Base-by-base conservation (phyloP, 2,888 invertebrate species). In the Onthophagus sagittarius region DNA sequence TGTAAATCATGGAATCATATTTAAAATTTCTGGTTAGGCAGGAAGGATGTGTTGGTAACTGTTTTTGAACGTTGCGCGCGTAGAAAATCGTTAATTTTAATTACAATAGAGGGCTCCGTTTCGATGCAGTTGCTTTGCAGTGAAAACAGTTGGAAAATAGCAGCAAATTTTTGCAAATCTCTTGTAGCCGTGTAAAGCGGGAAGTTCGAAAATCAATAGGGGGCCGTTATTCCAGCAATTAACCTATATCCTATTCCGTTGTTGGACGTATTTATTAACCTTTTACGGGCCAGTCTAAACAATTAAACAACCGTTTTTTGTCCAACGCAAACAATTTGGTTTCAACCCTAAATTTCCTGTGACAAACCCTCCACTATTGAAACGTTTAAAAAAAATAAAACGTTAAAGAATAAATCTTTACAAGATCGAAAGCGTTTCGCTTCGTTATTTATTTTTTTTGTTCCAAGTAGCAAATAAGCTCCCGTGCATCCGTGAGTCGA, bases 401-500 rank as follows among this genome's bases (percentile, higher is more conserved):
- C 64, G 13, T 3, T 4, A 6, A 64, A 64, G 64, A 64, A 64
- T 13, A 64, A 64, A 23, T 11, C 64, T 15, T 15, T 23, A 13
- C 64, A 64, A 64, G 15, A 14, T 64, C 15, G 64, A 9, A 15
- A 0, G 13, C 63, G 4, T 3, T 63, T 15, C 15, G 9, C 14
- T 23, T 64, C 63, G n/a, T 63, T 15, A 67, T n/a, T 31, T n/a
- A 15, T 67, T 67, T 23, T 4, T 67, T 67, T 67, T 67, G 2
- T 15, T n/a, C 32, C 23, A 5, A 23, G 23, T n/a, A 67, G 67
- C 23, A n/a, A 32, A n/a, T 31, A 67, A 67, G 32, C 67, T 64
- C 31, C 67, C 31, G 67, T 67, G 67, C 39, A 67, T 67, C 67
- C 23, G 23, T 67, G 67, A 67, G 67, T 32, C 67, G 67, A 67